phyloP scores from a whole-genome alignment of 2,113 vertebrate genomes.

The Callithrix jacchus region DNA sequence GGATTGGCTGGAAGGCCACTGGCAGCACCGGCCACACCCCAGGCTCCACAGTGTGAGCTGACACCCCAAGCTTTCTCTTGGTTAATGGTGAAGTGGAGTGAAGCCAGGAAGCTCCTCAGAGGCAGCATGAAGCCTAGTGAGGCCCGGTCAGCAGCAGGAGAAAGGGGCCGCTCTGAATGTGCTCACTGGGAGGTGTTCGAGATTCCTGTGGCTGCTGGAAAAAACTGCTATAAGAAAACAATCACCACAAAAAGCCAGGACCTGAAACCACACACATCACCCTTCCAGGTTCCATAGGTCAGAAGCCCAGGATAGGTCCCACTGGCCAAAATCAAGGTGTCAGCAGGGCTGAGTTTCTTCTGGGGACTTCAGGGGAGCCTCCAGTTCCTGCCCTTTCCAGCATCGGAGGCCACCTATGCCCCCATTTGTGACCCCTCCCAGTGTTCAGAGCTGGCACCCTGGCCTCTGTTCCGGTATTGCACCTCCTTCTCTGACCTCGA shows the following conservation, averaged over 20 bases:
- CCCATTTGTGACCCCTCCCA: rapidly evolving
- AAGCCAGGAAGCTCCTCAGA: not conserved
- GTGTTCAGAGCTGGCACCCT: rapidly evolving
- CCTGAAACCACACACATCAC: not conserved
- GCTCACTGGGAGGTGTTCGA: rapidly evolving
- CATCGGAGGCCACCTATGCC: not conserved
- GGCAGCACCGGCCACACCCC: not conserved
- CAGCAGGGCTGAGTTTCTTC: not conserved
- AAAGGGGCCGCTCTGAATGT: rapidly evolving
- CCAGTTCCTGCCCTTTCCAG: not conserved
- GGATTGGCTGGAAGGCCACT: not conserved
- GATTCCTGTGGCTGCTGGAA: not conserved
- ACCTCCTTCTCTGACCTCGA: not conserved
- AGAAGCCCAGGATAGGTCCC: not conserved
- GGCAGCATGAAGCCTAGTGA: not conserved
- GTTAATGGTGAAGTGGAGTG: not conserved
- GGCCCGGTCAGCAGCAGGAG: not conserved
- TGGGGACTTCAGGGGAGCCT: not conserved
- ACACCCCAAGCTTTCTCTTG: not conserved
- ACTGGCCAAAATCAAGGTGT: too few species aligned
- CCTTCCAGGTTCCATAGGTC: not conserved
- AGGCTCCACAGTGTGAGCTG: not conserved
- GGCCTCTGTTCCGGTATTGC: not conserved
- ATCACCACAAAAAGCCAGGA: not conserved
- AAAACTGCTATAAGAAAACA: not conserved